Evolutionary conservation across 2,113 vertebrate species (phyloP), one percentile per base, ranked within the genome.

Genomic region (Crotalus tigris): DNA sequence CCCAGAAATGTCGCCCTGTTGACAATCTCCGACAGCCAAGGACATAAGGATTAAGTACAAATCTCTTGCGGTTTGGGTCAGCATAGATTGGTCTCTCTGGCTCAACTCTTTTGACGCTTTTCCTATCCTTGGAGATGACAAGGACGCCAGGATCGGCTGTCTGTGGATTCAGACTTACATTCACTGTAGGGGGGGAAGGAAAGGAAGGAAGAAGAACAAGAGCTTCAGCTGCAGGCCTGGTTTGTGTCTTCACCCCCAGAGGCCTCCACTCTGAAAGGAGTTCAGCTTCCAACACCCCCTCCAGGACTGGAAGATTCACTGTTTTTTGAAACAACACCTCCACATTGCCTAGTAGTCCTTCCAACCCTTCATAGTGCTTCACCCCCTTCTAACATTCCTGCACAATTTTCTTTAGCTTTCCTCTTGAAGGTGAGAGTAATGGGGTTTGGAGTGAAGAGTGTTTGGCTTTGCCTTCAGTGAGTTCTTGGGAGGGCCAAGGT

Each of bases 21-120:
- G 17, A 19, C 9, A 91, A 91, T 23, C 11, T 44, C 39, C 53
- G 81, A 13, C 4, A 7, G 19, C 85, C 91, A 26, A 87, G 17
- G 17, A 91, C 55, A 51, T 1, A 49, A 33, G 3, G 1, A 44
- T 29, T 5, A 4, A 11, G 0, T 26, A 21, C 46, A 46, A 90
- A 90, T 29, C 57, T 61, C 39, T 49, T 58, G 3, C 2, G 23
- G 4, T 64, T n/a, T 29, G 9, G 0, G 3, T 0, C 9, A 29
- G 3, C 0, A 61, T 29, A 26, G 11, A 1, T 29, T 29, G 0
- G 0, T 5, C 26, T 2, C 4, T 5, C 3, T 64, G 1, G 3
- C 61, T 29, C 13, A 44, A 57, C 0, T 29, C 8, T 1, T 39
- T 7, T 3, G 24, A 87, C 3, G 0, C 81, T 87, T 53, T 51